Percentiles rank a stretch among this genome's conserved stretches.
Conservation (phyloP, 2,888 invertebrate genomes). For the Epirrhoe alternata region DNA sequence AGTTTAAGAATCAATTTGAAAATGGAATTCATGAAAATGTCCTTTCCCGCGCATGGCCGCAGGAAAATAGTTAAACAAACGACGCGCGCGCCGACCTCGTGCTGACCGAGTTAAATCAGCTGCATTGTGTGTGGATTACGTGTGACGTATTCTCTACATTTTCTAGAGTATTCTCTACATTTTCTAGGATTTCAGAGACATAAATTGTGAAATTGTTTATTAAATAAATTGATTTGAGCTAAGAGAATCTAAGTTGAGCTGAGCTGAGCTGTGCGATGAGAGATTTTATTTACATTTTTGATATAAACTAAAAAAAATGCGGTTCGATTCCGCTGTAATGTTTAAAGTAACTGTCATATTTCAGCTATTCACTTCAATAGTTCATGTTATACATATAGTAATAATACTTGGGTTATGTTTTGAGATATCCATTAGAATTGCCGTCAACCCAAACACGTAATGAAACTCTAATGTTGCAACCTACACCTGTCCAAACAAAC, state of each 20-base stretch:
- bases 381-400: too few relatives aligned
- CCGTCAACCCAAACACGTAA: conserved; percentile 36
- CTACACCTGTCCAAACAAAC: conserved; percentile 49
- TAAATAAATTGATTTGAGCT: too few relatives aligned
- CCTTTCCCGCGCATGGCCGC: conserved; percentile 23
- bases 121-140: conserved; percentile 51
- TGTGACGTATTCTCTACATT: conserved; percentile 39
- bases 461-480: conserved; percentile 48
- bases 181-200: background rate
- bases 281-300: too few relatives aligned
- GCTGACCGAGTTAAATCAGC: conserved; percentile 62
- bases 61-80: conserved; percentile 41
- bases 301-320: too few relatives aligned
- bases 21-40: conserved; percentile 19
- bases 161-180: conserved; percentile 19
- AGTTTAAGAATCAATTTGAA: background rate
- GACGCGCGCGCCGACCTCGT: conserved; percentile 58
- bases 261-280: too few relatives aligned
- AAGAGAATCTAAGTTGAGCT: too few relatives aligned
- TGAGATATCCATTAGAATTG: background rate
- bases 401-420: background rate
- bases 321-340: too few relatives aligned
- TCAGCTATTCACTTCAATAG: too few relatives aligned
- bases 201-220: too few relatives aligned
- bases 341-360: too few relatives aligned